A percentile compares a stretch with the other conserved stretches of the same genome.
phyloP scores from a whole-genome alignment of 2,797 vertebrate genomes.

The Ctenosaura bakeri region DNA sequence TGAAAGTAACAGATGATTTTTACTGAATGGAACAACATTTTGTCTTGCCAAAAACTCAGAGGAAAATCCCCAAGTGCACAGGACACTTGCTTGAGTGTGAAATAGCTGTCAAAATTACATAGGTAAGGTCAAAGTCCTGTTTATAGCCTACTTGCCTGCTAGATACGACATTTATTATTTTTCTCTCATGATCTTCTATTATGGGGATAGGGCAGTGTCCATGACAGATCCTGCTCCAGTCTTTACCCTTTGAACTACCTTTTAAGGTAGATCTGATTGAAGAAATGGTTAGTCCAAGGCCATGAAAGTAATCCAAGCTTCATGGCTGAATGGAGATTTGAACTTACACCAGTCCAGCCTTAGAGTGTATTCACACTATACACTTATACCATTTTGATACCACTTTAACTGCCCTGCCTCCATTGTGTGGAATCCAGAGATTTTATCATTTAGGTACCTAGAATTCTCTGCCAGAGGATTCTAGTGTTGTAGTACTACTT shows the following conservation, averaged over 20 bases:
- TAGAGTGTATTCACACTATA: too few relatives aligned
- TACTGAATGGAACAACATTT: slow-evolving; percentile 12
- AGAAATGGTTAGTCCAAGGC: not conserved
- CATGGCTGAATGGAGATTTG: not conserved
- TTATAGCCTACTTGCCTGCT: rapidly evolving
- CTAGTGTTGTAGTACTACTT: too few relatives aligned
- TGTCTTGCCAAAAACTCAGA: not conserved
- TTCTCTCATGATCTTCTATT: not conserved
- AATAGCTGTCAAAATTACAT: not conserved
- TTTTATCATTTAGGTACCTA: too few relatives aligned
- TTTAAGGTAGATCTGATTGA: not conserved
- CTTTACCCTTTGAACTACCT: not conserved
- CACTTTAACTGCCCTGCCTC: too few relatives aligned
- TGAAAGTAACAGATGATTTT: slow-evolving; percentile 35
- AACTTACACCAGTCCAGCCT: too few relatives aligned
- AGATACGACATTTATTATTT: not conserved
- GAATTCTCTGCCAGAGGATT: too few relatives aligned
- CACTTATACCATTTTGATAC: too few relatives aligned
- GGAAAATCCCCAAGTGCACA: not conserved
- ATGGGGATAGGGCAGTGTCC: not conserved
- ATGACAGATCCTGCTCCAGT: too few relatives aligned
- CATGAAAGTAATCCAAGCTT: not conserved
- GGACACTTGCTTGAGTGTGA: not conserved
- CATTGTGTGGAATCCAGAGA: too few relatives aligned
- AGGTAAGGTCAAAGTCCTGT: not conserved